Evolutionary conservation across 2,113 vertebrate genomes (phyloP).

Genomic region (Merops nubicus): DNA sequence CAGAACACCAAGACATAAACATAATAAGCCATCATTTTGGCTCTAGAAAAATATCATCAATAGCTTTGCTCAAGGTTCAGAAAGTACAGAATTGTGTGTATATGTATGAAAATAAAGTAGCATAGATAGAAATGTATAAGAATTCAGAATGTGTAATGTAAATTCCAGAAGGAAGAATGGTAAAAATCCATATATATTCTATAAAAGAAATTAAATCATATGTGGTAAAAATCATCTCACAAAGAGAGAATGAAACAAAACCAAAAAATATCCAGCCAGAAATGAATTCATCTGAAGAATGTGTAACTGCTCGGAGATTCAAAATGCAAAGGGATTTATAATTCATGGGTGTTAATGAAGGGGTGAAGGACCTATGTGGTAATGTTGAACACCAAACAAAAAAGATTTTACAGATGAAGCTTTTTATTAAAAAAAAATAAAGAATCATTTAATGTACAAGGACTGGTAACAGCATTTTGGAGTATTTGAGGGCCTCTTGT

Average conservation of each 20-base stretch:
- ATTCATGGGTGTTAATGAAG: neutral
- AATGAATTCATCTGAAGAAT: neutral
- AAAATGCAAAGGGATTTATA: neutral
- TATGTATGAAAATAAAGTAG: too few relatives aligned
- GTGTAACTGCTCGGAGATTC: neutral
- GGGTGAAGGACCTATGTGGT: neutral
- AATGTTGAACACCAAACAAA: neutral
- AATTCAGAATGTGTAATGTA: neutral
- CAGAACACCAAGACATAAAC: neutral
- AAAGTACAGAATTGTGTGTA: neutral
- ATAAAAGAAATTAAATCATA: neutral
- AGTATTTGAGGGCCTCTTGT: neutral
- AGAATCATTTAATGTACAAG: neutral
- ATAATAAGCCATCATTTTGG: neutral
- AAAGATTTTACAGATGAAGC: neutral
- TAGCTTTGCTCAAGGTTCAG: neutral
- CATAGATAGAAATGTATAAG: neutral
- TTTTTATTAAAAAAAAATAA: neutral
- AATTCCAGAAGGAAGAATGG: neutral
- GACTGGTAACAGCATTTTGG: neutral
- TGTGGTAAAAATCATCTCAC: neutral
- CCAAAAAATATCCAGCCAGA: neutral
- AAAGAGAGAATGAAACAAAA: neutral
- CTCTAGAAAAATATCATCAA: neutral
- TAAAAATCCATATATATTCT: neutral